Evolutionary conservation across 1,140 invertebrate species (phyloP).

Genomic region (Tetranychus urticae): DNA sequence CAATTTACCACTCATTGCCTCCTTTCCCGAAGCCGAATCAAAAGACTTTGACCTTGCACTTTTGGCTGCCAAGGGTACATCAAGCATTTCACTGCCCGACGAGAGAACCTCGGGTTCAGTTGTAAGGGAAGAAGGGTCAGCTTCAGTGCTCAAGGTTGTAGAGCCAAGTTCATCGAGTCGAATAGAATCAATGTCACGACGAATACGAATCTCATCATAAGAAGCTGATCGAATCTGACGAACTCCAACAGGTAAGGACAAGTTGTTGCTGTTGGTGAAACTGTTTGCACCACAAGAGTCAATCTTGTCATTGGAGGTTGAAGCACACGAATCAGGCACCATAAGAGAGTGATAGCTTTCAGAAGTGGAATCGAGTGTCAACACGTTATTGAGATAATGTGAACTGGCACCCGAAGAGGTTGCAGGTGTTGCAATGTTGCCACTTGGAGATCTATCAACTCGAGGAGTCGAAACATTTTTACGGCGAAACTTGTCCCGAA

Average conservation of each 20-base stretch:
- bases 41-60: not conserved
- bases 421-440: not conserved
- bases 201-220: constrained; percentile 62
- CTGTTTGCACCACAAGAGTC: not conserved
- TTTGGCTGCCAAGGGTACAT: not conserved
- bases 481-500: not conserved
- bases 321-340: not conserved
- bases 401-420: not conserved
- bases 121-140: not conserved
- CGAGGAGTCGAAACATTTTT: not conserved
- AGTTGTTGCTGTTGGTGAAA: not conserved
- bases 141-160: constrained; percentile 25
- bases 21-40: constrained; percentile 13
- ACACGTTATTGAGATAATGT: not conserved
- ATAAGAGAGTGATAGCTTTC: no score
- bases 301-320: not conserved
- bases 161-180: no score
- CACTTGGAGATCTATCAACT: not conserved
- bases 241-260: not conserved
- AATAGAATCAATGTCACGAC: constrained; percentile 29
- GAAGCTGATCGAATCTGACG: constrained; percentile 60
- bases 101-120: not conserved
- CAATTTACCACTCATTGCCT: not conserved
- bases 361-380: not conserved
- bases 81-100: not conserved